Percentiles rank a stretch among this genome's conserved stretches.
Evolutionary conservation across 2,797 vertebrate species (phyloP).

Genomic region (Diplodus puntazzo): DNA sequence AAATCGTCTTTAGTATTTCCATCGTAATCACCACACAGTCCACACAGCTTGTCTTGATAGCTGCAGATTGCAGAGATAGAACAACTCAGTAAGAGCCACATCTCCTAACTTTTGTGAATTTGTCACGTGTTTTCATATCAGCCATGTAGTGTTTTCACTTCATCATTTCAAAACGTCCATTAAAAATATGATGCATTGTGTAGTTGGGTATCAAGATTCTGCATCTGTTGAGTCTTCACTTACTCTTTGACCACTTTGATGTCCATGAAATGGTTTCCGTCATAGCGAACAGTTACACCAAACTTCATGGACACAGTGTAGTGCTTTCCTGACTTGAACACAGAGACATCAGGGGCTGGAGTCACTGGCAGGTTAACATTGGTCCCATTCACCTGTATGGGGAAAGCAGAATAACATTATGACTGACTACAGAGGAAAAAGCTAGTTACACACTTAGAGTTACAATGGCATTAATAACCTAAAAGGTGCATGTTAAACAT

Average conservation of each 20-base stretch:
- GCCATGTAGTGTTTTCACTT: background rate
- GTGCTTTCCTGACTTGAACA: slow-evolving; percentile 81
- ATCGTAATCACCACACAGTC: slow-evolving; percentile 85
- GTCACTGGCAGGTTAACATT: slow-evolving; percentile 81
- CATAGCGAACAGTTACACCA: slow-evolving; percentile 86
- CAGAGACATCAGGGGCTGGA: slow-evolving; percentile 73
- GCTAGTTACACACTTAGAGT: background rate
- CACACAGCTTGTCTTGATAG: slow-evolving; percentile 80
- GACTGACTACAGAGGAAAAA: background rate
- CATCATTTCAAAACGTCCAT: background rate
- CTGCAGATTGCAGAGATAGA: slow-evolving; percentile 54
- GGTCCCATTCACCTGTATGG: slow-evolving; percentile 78
- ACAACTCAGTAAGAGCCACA: accelerated
- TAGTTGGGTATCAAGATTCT: background rate
- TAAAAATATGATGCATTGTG: background rate
- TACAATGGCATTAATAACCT: too few relatives aligned
- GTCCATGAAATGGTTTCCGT: slow-evolving; percentile 86
- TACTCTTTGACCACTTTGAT: slow-evolving; percentile 86
- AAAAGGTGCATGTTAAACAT: background rate
- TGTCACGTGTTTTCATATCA: background rate
- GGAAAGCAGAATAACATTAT: background rate
- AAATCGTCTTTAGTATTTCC: slow-evolving; percentile 79
- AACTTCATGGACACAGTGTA: slow-evolving; percentile 82
- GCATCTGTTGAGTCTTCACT: slow-evolving; percentile 55
- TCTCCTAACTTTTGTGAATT: background rate